Percentiles rank a stretch among this genome's conserved stretches.
Conservation (phyloP, 2,113 vertebrate genomes). For the Mustelus asterias region DNA sequence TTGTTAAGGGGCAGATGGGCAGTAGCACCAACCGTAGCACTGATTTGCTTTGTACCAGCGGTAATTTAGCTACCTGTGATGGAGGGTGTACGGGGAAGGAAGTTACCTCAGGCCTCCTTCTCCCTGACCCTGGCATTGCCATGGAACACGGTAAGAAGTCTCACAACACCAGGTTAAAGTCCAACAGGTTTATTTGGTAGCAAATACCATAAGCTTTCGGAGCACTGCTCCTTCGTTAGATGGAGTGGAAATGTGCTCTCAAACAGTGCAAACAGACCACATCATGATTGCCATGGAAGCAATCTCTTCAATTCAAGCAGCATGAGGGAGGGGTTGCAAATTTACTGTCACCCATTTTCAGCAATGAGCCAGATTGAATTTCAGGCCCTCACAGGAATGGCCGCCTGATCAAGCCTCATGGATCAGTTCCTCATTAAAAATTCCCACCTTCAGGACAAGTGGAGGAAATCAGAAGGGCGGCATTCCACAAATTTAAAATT, state of each 20-base stretch:
- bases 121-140: background rate
- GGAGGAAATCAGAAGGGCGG: background rate
- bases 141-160: too few relatives aligned
- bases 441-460: background rate
- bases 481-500: background rate
- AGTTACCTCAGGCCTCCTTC: background rate
- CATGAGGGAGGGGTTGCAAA: background rate
- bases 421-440: background rate
- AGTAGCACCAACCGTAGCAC: background rate
- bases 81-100: background rate
- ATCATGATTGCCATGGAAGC: background rate
- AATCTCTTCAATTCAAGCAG: background rate
- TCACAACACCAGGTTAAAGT: too few relatives aligned
- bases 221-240: too few relatives aligned
- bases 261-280: too few relatives aligned
- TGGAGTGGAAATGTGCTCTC: too few relatives aligned
- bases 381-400: too few relatives aligned
- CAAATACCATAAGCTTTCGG: too few relatives aligned
- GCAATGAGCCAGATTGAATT: background rate
- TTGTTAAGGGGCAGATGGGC: too few relatives aligned
- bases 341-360: background rate
- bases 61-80: background rate
- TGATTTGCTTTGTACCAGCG: background rate
- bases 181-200: too few relatives aligned
- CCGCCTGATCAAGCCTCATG: background rate